Conservation (phyloP, 2,888 invertebrate species). For the Eupithecia dodoneata region DNA sequence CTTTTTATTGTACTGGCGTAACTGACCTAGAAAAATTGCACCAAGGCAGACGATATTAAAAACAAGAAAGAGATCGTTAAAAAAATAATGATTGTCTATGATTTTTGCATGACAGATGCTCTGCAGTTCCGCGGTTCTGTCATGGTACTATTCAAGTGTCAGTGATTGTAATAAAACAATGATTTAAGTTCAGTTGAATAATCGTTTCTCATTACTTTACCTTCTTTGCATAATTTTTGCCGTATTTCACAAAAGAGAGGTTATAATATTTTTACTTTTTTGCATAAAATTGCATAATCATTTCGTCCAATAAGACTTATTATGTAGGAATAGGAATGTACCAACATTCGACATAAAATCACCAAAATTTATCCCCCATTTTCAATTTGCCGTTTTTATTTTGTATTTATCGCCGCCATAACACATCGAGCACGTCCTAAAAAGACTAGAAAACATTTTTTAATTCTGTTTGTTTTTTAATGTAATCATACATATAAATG, state of each 20-base stretch:
- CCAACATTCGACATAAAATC: background rate
- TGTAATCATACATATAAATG: background rate
- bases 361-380: background rate
- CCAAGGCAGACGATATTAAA: constrained; percentile 11
- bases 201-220: background rate
- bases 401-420: background rate
- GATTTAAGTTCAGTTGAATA: background rate
- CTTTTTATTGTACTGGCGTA: background rate
- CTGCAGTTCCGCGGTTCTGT: constrained; percentile 25
- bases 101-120: constrained; percentile 23
- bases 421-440: background rate
- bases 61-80: constrained; percentile 25
- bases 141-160: constrained; percentile 5
- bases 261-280: background rate
- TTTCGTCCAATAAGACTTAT: background rate
- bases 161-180: background rate
- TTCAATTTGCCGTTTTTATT: background rate
- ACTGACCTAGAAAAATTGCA: constrained; percentile 23
- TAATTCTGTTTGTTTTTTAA: background rate
- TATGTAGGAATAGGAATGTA: too few species aligned
- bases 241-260: background rate
- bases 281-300: background rate
- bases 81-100: constrained; percentile 22
- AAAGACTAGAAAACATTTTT: background rate
- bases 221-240: background rate